Evolutionary conservation across 2,113 vertebrate species (phyloP).

Genomic region (Plectropomus leopardus): DNA sequence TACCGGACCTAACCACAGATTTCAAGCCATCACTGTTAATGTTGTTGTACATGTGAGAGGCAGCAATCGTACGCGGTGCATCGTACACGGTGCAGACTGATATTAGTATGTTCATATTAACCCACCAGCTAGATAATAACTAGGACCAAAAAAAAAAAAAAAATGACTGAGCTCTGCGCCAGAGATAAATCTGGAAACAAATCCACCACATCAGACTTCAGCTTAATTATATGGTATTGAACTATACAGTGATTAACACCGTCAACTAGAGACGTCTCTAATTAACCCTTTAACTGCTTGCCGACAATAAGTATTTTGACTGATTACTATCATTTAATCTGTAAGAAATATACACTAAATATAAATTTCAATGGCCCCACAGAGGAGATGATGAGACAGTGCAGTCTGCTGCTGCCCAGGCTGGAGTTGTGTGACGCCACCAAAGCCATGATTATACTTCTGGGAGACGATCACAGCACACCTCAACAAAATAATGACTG

Average conservation of each 20-base stretch:
- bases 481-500: too few species aligned
- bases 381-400: too few species aligned
- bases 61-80: slow-evolving; percentile 3
- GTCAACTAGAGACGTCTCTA: not conserved
- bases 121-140: slow-evolving; percentile 34
- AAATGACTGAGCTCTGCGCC: slow-evolving; percentile 12
- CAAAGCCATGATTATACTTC: too few species aligned
- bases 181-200: slow-evolving; percentile 19
- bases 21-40: not conserved
- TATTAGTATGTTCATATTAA: slow-evolving; percentile 45
- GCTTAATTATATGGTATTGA: not conserved
- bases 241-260: slow-evolving; percentile 14
- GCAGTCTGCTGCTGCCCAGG: too few species aligned
- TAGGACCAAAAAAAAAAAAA: slow-evolving; percentile 12
- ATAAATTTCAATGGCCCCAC: too few species aligned
- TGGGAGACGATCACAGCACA: too few species aligned
- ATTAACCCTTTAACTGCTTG: too few species aligned
- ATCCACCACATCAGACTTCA: slow-evolving; percentile 23
- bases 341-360: too few species aligned
- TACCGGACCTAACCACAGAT: slow-evolving; percentile 24
- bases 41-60: slow-evolving; percentile 21
- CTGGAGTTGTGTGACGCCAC: too few species aligned
- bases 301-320: too few species aligned
- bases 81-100: not conserved
- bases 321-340: too few species aligned